phyloP scores from a whole-genome alignment of 2,797 vertebrate genomes.

The Smutsia temminckii region DNA sequence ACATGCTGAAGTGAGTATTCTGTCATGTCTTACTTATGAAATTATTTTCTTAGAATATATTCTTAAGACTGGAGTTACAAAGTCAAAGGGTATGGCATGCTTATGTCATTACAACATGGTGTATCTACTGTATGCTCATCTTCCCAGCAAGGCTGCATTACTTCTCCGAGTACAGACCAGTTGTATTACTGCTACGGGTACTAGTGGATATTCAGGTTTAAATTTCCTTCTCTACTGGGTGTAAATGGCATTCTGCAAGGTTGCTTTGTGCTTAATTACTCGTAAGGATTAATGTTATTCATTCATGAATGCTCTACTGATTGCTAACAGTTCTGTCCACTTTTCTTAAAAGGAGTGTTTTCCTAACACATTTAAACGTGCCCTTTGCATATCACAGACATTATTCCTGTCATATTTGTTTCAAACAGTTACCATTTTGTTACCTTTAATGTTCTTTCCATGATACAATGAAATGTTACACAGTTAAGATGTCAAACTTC shows the following conservation, averaged over 20 bases:
- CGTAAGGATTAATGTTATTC: not conserved
- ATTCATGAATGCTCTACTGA: not conserved
- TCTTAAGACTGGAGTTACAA: not conserved
- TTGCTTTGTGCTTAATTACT: not conserved
- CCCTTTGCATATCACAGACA: not conserved
- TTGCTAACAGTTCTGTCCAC: not conserved
- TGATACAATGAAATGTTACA: not conserved
- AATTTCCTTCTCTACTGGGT: not conserved
- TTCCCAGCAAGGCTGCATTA: not conserved
- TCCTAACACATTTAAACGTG: not conserved
- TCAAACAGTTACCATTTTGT: not conserved
- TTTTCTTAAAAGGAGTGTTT: conserved; percentile 12
- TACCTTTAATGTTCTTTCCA: conserved; percentile 12
- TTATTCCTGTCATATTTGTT: not conserved
- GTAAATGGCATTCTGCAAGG: not conserved
- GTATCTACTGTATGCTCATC: not conserved
- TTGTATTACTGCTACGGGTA: not conserved
- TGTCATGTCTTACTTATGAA: not conserved
- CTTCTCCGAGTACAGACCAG: not conserved
- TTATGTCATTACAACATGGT: not conserved
- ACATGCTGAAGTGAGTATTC: not conserved
- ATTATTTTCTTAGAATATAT: not conserved
- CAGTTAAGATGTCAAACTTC: not conserved
- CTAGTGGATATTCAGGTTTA: not conserved
- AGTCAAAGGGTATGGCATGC: not conserved